Percentiles rank a stretch among this genome's conserved stretches.
These are phyloP conservation scores for Elaphurus davidianus DNA, from an alignment of 2,113 vertebrate genomes.

Conservation along the genomic window DNA sequence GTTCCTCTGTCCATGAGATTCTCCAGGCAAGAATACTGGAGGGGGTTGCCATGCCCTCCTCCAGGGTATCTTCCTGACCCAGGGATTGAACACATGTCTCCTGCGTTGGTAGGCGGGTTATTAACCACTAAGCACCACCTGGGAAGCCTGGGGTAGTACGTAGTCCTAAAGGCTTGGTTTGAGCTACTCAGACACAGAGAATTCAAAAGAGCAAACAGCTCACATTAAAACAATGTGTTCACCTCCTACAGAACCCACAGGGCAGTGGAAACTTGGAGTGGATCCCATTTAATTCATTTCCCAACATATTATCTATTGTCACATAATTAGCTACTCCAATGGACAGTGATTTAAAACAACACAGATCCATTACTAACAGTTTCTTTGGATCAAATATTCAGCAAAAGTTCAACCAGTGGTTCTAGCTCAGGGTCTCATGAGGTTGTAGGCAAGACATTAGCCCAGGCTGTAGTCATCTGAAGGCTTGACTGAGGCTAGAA, in stretches of 20 bases:
- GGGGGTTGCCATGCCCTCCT: background rate
- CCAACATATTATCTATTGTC: background rate
- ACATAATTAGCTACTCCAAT: background rate
- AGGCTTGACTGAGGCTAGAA: background rate
- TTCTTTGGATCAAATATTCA: background rate
- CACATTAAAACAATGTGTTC: background rate
- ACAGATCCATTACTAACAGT: background rate
- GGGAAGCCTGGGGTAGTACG: background rate
- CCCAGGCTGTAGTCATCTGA: background rate
- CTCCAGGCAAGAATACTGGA: background rate
- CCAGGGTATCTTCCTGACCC: background rate
- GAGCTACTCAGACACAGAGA: background rate
- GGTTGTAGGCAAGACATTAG: background rate
- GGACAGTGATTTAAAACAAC: background rate
- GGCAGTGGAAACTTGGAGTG: background rate
- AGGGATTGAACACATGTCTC: background rate
- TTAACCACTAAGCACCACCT: background rate
- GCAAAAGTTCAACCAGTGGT: background rate
- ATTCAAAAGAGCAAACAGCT: conserved; percentile 1
- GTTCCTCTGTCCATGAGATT: background rate
- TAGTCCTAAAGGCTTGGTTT: background rate
- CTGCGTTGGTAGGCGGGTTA: background rate
- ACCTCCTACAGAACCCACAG: background rate
- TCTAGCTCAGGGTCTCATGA: background rate
- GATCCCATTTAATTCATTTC: background rate